Percentiles rank a stretch among this genome's conserved stretches.
Evolutionary conservation across 2,888 invertebrate species (phyloP).

Genomic region (Pteria penguin): DNA sequence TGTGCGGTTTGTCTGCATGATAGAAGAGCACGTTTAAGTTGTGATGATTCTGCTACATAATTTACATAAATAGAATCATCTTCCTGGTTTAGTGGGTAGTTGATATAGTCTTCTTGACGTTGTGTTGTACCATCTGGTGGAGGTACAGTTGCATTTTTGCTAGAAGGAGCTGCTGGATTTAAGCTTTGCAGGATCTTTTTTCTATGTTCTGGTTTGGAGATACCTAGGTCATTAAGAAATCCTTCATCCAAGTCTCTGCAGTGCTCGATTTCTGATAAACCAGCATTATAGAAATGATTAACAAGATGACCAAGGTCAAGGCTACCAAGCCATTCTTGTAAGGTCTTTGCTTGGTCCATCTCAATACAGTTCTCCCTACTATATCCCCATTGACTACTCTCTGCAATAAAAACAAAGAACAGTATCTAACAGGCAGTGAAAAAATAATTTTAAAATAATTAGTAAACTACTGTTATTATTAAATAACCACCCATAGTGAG

Average conservation of each 20-base stretch:
- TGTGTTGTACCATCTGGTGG: neutral
- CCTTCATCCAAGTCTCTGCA: constrained; percentile 30
- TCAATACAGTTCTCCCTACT: too few relatives aligned
- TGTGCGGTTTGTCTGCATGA: too few relatives aligned
- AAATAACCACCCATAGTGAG: too few relatives aligned
- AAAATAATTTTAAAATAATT: too few relatives aligned
- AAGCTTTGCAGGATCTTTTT: constrained; percentile 32
- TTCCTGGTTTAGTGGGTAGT: constrained; percentile 9
- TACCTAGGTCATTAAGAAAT: constrained; percentile 37
- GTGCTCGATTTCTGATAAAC: constrained; percentile 23
- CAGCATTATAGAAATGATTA: constrained; percentile 22
- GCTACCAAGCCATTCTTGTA: constrained; percentile 34
- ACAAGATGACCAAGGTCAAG: constrained; percentile 29
- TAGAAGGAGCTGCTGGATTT: neutral
- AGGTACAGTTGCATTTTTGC: neutral
- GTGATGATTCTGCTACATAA: too few relatives aligned
- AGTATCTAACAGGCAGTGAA: too few relatives aligned
- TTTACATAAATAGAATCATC: constrained; percentile 11
- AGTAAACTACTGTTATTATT: too few relatives aligned
- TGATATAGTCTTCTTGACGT: constrained; percentile 8
- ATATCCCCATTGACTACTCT: too few relatives aligned
- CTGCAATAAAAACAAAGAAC: too few relatives aligned
- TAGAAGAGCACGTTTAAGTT: too few relatives aligned
- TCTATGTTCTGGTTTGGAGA: constrained; percentile 28
- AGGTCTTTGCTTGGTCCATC: constrained; percentile 26